A percentile compares a stretch with the other conserved stretches of the same genome.
Evolutionary conservation across 2,888 invertebrate species (phyloP).

Genomic region (Rhingia rostrata): DNA sequence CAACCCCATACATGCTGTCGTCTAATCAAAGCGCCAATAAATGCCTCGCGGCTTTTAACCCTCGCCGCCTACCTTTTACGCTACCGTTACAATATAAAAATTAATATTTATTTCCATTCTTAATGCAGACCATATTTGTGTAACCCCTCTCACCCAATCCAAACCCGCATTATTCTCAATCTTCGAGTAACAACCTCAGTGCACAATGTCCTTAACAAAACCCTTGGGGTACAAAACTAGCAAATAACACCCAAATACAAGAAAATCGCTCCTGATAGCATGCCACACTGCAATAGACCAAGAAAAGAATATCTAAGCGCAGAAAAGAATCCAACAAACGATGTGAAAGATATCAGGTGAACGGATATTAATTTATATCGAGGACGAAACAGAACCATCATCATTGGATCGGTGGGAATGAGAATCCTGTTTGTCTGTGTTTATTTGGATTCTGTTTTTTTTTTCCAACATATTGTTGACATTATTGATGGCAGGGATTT

Average conservation of each 20-base stretch:
- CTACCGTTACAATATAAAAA: background rate
- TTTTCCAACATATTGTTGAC: conserved; percentile 65
- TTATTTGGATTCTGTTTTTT: conserved; percentile 36
- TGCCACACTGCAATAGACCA: conserved; percentile 57
- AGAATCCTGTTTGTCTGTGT: conserved; percentile 8
- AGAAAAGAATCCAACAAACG: conserved; percentile 56
- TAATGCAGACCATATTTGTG: conserved; percentile 46
- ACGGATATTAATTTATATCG: conserved; percentile 73
- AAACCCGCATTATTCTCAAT: conserved; percentile 62
- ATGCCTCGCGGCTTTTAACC: too few species aligned
- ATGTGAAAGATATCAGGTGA: conserved; percentile 75
- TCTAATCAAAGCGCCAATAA: too few species aligned
- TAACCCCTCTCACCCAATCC: conserved; percentile 4
- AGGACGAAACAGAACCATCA: conserved; percentile 30
- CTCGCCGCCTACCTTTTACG: too few species aligned
- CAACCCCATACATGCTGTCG: too few species aligned
- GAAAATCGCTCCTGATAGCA: conserved; percentile 25
- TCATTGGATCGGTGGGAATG: conserved; percentile 27
- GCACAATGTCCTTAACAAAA: conserved; percentile 56
- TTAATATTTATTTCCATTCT: conserved; percentile 58
- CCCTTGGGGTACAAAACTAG: conserved; percentile 30
- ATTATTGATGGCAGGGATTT: conserved; percentile 71
- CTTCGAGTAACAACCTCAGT: conserved; percentile 32
- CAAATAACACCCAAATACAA: conserved; percentile 1
- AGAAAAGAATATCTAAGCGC: conserved; percentile 6